Base-by-base conservation (phyloP, 2,113 vertebrate genomes). In the Stigmatopora argus region DNA sequence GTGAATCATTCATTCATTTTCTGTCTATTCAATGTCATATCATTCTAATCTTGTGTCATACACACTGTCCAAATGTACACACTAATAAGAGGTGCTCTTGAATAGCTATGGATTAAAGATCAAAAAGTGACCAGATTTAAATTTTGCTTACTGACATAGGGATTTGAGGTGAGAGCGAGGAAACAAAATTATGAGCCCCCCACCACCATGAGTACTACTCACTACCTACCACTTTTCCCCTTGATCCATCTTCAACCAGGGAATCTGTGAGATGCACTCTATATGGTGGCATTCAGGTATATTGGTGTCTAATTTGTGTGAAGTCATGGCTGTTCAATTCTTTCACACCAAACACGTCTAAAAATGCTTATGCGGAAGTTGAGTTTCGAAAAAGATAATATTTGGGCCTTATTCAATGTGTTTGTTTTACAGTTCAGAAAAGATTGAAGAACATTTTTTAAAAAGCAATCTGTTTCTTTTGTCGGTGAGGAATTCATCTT, bases 341-440 rank as follows among this genome's bases (percentile, higher is more conserved):
- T 21, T 21, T n/a, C 8, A 52, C 49, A 11, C n/a, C n/a, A 52
- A 19, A 52, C 17, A 21, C 10, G n/a, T 21, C 49, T n/a, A 51
- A 51, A 18, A 18, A 51, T 51, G 49, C 7, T 3, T 9, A 18
- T 19, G 1, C 2, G 3, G 9, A 11, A 0, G 8, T 52, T 21
- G n/a, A 17, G 5, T 7, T 49, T n/a, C 18, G 5, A 9, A 35
- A 58, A 35, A 23, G 34, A 59, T 11, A 59, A 59, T 5, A 12
- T 19, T 15, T 34, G 31, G 26, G 26, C 31, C 15, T 34, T 7
- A 38, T 38, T 35, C 34, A 18, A 19, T 34, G 4, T 57, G 18
- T 66, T 66, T 53, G 56, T 62, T 45, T 62, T 61, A 70, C 65
- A 72, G 68, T 12, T 68, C 65, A 70, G 68, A 10, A 3, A 65